phyloP scores from a whole-genome alignment of 37 sponge, comb jelly and placozoan genomes.

The Beroe ovata region DNA sequence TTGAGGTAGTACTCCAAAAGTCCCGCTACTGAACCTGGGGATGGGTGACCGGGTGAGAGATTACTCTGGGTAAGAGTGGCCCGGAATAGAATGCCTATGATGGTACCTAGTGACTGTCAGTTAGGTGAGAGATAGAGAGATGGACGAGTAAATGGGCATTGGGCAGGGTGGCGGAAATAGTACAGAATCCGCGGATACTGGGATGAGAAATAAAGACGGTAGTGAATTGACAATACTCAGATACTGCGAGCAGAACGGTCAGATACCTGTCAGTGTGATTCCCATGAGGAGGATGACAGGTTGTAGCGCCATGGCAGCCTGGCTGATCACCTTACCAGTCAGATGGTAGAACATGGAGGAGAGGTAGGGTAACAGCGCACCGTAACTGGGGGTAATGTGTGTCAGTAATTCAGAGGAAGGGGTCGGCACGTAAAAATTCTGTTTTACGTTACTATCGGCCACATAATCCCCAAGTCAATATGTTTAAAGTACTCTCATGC shows the following conservation, averaged over 20 bases:
- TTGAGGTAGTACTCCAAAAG: slow-evolving; percentile 56
- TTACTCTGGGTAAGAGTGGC: no score
- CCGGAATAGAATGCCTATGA: no score
- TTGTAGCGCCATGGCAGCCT: slow-evolving; percentile 64
- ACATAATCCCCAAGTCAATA: no score
- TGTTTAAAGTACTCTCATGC: no score
- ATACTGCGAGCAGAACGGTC: no score
- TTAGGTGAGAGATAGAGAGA: neutral
- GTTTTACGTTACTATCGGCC: no score
- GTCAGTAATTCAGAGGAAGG: no score
- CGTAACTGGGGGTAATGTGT: slow-evolving; percentile 35
- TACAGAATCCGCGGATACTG: no score
- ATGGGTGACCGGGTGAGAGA: neutral
- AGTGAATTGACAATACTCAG: no score
- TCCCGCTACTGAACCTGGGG: slow-evolving; percentile 29
- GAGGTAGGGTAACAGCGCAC: slow-evolving; percentile 49
- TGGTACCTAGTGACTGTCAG: no score
- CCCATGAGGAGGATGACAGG: slow-evolving; percentile 66
- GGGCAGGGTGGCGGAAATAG: neutral
- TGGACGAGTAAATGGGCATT: neutral
- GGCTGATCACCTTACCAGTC: slow-evolving; percentile 14
- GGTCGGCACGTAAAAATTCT: no score
- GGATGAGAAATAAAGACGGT: no score
- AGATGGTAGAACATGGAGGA: slow-evolving; percentile 24
- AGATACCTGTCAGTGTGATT: slow-evolving; percentile 57